These are phyloP conservation scores for Chrysemys picta DNA, from an alignment of 2,113 vertebrate genomes.

Conservation along the genomic window DNA sequence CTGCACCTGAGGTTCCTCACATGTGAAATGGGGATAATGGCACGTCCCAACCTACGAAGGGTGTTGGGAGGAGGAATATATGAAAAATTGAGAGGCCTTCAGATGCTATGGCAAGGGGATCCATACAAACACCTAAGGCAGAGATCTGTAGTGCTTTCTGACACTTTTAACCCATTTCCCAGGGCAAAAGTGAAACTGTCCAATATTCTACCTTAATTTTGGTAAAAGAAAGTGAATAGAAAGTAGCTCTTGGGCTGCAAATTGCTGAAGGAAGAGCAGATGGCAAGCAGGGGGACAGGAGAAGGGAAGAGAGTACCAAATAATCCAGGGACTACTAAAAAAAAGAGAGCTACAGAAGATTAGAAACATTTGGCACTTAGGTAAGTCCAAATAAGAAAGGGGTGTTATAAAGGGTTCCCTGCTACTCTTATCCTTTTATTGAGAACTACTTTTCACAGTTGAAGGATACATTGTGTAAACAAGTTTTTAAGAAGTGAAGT, in stretches of 20 bases:
- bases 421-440: conserved; percentile 5
- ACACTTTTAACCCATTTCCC: not conserved
- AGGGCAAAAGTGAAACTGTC: not conserved
- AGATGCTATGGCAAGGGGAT: not conserved
- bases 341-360: not conserved
- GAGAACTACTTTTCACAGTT: conserved; percentile 1
- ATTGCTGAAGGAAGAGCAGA: not conserved
- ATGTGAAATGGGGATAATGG: not conserved
- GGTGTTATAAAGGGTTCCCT: not conserved
- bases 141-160: not conserved
- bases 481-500: rapidly evolving
- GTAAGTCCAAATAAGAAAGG: not conserved
- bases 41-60: not conserved
- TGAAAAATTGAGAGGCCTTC: not conserved
- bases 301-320: not conserved
- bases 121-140: not conserved
- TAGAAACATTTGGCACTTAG: not conserved
- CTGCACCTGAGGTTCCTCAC: not conserved
- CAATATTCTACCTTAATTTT: not conserved
- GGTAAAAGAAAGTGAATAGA: not conserved
- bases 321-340: not conserved
- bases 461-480: not conserved
- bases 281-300: not conserved
- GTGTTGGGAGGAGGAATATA: not conserved
- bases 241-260: rapidly evolving